These are phyloP conservation scores for Limnephilus rhombicus DNA, from an alignment of 2,888 invertebrate species.

Conservation along the genomic window DNA sequence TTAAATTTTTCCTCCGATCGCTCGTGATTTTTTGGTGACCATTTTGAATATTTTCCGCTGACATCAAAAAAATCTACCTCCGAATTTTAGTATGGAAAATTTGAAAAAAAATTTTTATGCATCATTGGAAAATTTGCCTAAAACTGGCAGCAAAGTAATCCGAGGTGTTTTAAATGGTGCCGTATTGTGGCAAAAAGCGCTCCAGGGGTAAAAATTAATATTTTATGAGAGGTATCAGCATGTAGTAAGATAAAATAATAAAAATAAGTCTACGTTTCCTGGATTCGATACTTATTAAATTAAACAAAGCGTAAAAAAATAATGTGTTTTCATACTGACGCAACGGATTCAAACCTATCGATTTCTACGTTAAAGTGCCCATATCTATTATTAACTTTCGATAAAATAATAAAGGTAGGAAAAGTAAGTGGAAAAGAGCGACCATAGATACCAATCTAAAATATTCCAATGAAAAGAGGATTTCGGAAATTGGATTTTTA, in stretches of 20 bases:
- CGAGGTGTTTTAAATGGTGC: too few species aligned
- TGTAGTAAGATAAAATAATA: background rate
- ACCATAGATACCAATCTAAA: conserved; percentile 40
- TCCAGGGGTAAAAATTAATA: too few species aligned
- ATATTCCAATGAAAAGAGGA: conserved; percentile 57
- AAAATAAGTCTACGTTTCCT: background rate
- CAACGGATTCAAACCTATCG: background rate
- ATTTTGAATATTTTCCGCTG: too few species aligned
- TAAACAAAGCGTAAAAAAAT: background rate
- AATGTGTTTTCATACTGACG: background rate
- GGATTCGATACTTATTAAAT: background rate
- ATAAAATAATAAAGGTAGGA: conserved; percentile 15
- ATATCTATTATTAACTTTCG: background rate
- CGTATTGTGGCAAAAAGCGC: too few species aligned
- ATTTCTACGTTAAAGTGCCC: background rate
- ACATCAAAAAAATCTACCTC: too few species aligned
- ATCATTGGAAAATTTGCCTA: too few species aligned
- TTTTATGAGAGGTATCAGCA: background rate
- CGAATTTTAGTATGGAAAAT: too few species aligned
- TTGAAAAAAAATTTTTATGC: too few species aligned
- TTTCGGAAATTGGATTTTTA: conserved; percentile 52
- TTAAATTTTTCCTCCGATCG: too few species aligned
- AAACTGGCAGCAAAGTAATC: too few species aligned
- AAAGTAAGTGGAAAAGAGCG: background rate
- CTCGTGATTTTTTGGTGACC: too few species aligned